These are phyloP conservation scores for Tachyglossus aculeatus DNA, from an alignment of 2,797 vertebrate genomes.

Conservation along the genomic window DNA sequence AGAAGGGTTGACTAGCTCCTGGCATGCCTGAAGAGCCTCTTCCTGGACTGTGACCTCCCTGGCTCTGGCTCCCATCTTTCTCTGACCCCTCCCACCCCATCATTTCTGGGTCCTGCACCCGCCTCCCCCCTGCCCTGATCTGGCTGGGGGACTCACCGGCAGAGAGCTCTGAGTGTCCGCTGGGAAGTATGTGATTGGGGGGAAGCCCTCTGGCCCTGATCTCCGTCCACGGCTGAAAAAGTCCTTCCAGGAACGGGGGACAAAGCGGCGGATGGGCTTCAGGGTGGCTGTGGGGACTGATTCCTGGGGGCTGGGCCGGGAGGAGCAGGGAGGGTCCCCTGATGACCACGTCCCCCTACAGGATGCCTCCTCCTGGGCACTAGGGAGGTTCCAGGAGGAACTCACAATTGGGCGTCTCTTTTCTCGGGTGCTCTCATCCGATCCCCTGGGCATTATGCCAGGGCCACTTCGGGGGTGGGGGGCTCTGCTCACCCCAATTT, in stretches of 20 bases:
- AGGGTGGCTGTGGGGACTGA: no score
- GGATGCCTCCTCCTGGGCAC: no score
- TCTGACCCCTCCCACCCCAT: neutral
- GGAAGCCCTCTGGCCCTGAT: neutral
- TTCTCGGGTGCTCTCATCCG: no score
- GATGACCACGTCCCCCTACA: no score
- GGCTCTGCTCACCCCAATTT: no score
- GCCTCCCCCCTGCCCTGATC: conserved; percentile 19
- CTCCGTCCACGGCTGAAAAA: conserved; percentile 51
- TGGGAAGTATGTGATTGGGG: conserved; percentile 60
- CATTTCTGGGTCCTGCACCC: neutral
- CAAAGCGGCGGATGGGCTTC: conserved; percentile 60
- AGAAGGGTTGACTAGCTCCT: conserved; percentile 78
- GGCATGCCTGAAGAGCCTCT: conserved; percentile 60
- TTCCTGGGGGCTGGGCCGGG: no score
- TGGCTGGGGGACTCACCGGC: conserved; percentile 70
- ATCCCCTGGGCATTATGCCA: no score
- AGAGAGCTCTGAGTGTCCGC: conserved; percentile 74
- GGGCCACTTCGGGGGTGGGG: no score
- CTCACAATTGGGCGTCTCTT: no score
- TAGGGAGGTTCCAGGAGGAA: no score
- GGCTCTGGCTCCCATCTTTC: neutral
- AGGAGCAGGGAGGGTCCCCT: no score
- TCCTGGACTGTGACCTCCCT: neutral
- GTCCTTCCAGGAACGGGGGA: conserved; percentile 69